Evolutionary conservation across 2,888 invertebrate species (phyloP), one percentile per base, ranked within the genome.

Genomic region (Ischnura elegans): DNA sequence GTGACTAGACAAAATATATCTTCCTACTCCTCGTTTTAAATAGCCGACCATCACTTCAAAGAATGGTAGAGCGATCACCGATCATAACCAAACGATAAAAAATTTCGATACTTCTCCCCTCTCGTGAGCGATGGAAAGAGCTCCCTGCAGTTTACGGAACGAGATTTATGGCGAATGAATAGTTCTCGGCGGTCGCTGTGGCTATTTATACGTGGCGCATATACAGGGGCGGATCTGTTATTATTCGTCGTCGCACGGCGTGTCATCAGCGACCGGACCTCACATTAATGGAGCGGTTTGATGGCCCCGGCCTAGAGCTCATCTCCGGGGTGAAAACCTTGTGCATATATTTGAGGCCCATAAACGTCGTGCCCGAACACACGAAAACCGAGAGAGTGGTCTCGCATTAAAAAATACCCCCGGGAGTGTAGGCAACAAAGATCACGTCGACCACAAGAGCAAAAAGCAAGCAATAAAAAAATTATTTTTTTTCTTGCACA

Each of bases 281-380:
- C 66, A 36, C 66, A 76, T 76, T 76, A 76, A 76, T 76, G 66
- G 29, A 76, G 29, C 66, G 29, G 66, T 76, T 76, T 76, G 29
- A 76, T 76, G 51, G 61, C 61, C 66, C 36, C n/a, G 66, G 10
- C n/a, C 5, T 2, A 36, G 66, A 76, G 66, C 66, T 76, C 66
- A 76, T 76, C 66, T 36, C 66, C 66, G 66, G 16, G 5, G 16
- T 13, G 25, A 21, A 13, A 21, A 25, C 25, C 1, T 13, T n/a
- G 29, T 29, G 66, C 66, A 76, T 76, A 76, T 76, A 76, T 76
- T 76, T 76, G 66, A 76, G 36, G 66, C 66, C 66, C 5, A 76
- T 76, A 76, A 76, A 76, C 66, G 66, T 16, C 66, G 66, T 6
- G 29, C 29, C 66, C n/a, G n/a, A n/a, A n/a, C 66, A 29, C n/a